Evolutionary conservation across 2,113 vertebrate species (phyloP).

Genomic region (Saccopteryx bilineata): DNA sequence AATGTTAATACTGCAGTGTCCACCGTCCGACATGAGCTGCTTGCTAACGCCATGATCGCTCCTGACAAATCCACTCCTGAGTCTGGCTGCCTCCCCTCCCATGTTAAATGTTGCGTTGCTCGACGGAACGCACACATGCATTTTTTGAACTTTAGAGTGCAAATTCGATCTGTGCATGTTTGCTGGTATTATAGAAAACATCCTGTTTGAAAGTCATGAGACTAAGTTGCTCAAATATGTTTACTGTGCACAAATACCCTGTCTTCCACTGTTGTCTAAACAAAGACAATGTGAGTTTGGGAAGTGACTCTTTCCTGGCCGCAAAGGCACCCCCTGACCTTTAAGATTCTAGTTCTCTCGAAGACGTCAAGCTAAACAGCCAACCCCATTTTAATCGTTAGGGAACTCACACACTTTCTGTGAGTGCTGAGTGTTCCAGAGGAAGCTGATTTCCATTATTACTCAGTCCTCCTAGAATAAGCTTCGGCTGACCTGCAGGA

Average conservation of each 20-base stretch:
- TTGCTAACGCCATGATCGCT: conserved; percentile 13
- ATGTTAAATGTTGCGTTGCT: neutral
- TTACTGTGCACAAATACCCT: neutral
- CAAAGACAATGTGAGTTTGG: neutral
- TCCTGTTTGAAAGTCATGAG: neutral
- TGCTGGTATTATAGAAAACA: neutral
- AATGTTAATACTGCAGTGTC: neutral
- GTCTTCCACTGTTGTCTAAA: neutral
- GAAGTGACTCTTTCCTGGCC: neutral
- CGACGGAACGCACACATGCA: neutral
- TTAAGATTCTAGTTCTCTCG: neutral
- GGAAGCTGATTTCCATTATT: neutral
- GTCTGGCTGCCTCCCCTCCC: neutral
- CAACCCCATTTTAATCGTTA: neutral
- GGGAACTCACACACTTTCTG: neutral
- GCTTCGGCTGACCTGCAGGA: neutral
- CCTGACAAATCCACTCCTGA: neutral
- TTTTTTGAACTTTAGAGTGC: neutral
- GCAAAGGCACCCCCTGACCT: neutral
- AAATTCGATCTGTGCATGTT: neutral
- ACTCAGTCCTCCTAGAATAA: neutral
- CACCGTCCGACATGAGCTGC: neutral
- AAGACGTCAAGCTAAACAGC: neutral
- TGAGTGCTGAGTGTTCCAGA: neutral
- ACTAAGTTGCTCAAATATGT: neutral